Conservation (phyloP, 1,140 invertebrate species). For the Drosophila willistoni region DNA sequence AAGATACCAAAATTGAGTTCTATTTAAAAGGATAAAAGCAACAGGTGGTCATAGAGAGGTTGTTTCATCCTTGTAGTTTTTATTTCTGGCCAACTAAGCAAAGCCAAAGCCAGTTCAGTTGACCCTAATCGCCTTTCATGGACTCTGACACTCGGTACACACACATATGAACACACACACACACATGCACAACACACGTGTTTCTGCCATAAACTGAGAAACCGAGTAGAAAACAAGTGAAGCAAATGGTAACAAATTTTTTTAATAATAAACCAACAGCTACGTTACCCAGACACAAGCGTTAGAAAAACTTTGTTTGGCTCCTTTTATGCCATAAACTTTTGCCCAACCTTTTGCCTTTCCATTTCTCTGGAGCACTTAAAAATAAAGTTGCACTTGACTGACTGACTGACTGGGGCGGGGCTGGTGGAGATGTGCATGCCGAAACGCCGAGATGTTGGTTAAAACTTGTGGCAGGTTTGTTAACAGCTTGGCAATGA, state of each 20-base stretch:
- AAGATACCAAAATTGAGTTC: not conserved
- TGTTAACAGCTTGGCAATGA: slow-evolving; percentile 8
- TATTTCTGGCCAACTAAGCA: slow-evolving; percentile 44
- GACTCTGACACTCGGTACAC: slow-evolving; percentile 59
- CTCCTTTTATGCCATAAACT: slow-evolving; percentile 56
- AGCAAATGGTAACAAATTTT: slow-evolving; percentile 62
- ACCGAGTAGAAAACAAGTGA: slow-evolving; percentile 50
- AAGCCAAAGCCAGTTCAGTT: slow-evolving; percentile 56
- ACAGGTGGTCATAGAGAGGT: slow-evolving; percentile 53
- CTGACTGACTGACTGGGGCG: not conserved
- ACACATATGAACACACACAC: slow-evolving; percentile 39
- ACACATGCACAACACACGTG: slow-evolving; percentile 45
- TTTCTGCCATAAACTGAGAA: slow-evolving; percentile 60
- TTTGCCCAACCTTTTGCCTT: slow-evolving; percentile 10
- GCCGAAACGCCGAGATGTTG: not conserved
- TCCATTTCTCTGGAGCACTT: slow-evolving; percentile 50
- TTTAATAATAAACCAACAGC: slow-evolving; percentile 71
- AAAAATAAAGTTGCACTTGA: slow-evolving; percentile 67
- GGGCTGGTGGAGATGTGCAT: not conserved
- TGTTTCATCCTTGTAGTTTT: not conserved
- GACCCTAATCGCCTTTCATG: slow-evolving; percentile 69
- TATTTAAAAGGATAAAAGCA: slow-evolving; percentile 25
- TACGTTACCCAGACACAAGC: slow-evolving; percentile 16
- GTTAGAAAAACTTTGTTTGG: slow-evolving; percentile 50
- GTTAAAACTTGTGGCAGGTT: slow-evolving; percentile 6